A percentile compares a stretch with the other conserved stretches of the same genome.
Conservation (phyloP, 2,888 invertebrate genomes). For the Prosapia bicincta region DNA sequence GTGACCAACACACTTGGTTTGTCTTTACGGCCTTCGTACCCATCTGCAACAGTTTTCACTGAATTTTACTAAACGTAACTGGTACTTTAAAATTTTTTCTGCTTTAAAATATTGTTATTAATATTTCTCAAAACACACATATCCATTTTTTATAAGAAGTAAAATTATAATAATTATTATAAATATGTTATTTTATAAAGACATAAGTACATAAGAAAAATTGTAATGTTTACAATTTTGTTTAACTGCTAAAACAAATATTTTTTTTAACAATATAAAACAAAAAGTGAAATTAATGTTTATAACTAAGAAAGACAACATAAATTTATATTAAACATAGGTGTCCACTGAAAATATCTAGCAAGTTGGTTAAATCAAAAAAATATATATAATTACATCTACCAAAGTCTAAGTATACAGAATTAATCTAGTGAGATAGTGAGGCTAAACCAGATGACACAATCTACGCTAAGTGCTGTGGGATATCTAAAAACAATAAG, state of each 20-base stretch:
- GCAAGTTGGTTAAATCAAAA: not conserved
- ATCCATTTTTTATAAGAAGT: too few relatives aligned
- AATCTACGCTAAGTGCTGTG: not conserved
- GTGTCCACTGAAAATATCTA: not conserved
- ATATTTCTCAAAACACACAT: too few relatives aligned
- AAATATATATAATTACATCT: not conserved
- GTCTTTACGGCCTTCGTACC: conserved; percentile 63
- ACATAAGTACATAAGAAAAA: too few relatives aligned
- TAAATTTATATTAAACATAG: not conserved
- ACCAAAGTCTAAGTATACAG: not conserved
- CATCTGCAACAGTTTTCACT: conserved; percentile 52
- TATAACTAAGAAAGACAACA: not conserved
- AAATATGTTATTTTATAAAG: too few relatives aligned
- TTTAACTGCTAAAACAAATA: not conserved
- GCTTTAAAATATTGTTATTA: too few relatives aligned
- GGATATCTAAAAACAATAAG: not conserved
- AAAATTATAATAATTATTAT: too few relatives aligned
- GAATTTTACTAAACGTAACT: too few relatives aligned
- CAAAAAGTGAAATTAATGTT: not conserved
- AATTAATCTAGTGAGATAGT: not conserved
- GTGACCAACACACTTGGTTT: conserved; percentile 92
- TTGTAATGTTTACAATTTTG: too few relatives aligned
- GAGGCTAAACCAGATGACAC: not conserved
- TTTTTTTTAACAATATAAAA: not conserved
- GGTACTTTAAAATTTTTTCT: too few relatives aligned